Conservation (phyloP, 2,113 vertebrate genomes). For the Anolis sagrei region DNA sequence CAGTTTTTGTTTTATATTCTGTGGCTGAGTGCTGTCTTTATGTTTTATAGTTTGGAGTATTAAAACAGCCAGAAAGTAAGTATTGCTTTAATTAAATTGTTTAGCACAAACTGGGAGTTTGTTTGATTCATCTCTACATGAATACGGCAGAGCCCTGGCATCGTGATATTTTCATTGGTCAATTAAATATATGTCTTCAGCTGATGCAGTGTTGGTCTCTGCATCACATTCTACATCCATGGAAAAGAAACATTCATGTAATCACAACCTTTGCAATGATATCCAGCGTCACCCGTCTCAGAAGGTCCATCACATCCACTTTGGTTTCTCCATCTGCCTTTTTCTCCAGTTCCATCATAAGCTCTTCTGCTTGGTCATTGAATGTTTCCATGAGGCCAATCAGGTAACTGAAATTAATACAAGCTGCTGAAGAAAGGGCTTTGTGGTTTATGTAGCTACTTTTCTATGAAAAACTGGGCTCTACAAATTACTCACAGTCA, state of each 20-base stretch:
- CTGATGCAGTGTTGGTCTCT: no score
- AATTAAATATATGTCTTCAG: no score
- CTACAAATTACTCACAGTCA: background rate
- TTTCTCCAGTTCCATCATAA: constrained; percentile 78
- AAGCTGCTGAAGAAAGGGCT: constrained; percentile 6
- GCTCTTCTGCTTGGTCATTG: constrained; percentile 82
- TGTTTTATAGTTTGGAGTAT: no score
- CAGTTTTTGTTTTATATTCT: no score
- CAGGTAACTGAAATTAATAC: constrained; percentile 76
- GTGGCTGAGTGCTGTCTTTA: no score
- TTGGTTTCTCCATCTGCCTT: constrained; percentile 77
- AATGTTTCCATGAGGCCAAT: constrained; percentile 79
- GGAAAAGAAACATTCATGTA: background rate
- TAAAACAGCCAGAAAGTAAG: no score
- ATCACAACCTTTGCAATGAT: constrained; percentile 77
- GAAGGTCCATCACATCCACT: constrained; percentile 77
- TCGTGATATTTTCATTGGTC: no score
- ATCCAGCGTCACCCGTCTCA: constrained; percentile 76
- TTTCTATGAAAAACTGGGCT: background rate
- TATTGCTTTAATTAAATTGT: no score
- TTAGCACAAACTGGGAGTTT: no score
- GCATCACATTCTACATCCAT: no score
- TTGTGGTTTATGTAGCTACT: constrained; percentile 20
- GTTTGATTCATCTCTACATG: no score
- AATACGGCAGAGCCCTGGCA: no score